Evolutionary conservation across 2,113 vertebrate species (phyloP).

Genomic region (Scatophagus argus): DNA sequence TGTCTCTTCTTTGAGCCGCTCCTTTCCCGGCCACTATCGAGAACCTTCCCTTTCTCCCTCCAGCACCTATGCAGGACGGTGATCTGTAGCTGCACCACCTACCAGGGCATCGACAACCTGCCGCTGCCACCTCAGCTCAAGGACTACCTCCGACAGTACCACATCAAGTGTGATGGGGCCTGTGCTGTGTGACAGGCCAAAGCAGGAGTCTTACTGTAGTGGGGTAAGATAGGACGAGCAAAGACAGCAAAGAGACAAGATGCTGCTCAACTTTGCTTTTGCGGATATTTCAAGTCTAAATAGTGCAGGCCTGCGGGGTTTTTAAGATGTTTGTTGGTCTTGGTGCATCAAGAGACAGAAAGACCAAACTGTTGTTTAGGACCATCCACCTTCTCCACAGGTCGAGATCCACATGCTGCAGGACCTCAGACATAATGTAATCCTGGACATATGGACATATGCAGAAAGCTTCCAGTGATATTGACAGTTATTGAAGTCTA

Average conservation of each 20-base stretch:
- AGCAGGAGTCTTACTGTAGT: background rate
- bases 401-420: background rate
- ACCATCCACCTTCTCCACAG: background rate
- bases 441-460: too few species aligned
- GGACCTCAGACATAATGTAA: background rate
- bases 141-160: constrained; percentile 94
- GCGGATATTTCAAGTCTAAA: background rate
- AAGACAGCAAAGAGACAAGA: background rate
- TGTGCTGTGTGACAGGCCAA: constrained; percentile 66
- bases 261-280: background rate
- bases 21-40: constrained; percentile 90
- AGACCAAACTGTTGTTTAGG: background rate
- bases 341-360: background rate
- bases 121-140: constrained; percentile 91
- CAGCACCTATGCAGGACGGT: constrained; percentile 94
- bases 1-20: constrained; percentile 99
- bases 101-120: constrained; percentile 89
- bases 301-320: background rate
- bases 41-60: constrained; percentile 94
- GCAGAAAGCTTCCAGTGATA: background rate
- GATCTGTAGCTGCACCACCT: constrained; percentile 94
- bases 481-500: background rate
- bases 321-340: background rate
- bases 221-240: background rate
- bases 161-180: constrained; percentile 87